A percentile compares a stretch with the other conserved stretches of the same genome.
These are phyloP conservation scores for Himantopus leucocephalus DNA, from an alignment of 2,113 vertebrate genomes.

Conservation along the genomic window DNA sequence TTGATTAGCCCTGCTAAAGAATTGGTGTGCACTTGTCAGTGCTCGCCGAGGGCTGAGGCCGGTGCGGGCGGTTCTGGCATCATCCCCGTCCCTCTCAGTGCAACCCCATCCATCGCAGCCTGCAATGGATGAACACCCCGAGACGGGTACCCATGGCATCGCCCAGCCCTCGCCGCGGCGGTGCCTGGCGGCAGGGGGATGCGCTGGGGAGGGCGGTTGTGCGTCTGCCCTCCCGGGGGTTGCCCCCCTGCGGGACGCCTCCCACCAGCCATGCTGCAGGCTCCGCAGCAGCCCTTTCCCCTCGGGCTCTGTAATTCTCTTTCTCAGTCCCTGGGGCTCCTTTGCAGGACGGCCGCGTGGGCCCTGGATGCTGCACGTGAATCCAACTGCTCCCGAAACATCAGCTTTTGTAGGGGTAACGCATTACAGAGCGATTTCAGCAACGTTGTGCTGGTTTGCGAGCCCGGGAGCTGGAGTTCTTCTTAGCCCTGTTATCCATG, in stretches of 20 bases:
- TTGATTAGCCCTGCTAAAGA: neutral
- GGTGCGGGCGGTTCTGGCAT: neutral
- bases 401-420: neutral
- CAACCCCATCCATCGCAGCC: neutral
- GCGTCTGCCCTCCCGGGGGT: no score
- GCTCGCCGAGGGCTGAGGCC: neutral
- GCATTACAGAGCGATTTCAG: neutral
- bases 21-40: neutral
- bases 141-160: accelerated
- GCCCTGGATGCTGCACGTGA: accelerated
- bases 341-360: neutral
- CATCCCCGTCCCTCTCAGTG: neutral
- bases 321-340: neutral
- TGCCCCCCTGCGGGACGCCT: neutral
- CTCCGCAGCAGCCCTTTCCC: no score
- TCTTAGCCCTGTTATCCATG: neutral
- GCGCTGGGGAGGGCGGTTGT: accelerated
- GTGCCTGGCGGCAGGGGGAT: neutral
- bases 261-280: accelerated
- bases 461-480: neutral
- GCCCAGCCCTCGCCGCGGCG: accelerated
- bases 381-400: neutral
- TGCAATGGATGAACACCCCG: no score
- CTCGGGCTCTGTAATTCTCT: neutral
- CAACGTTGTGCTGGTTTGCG: accelerated